These are phyloP conservation scores for Limnodromus scolopaceus DNA, from an alignment of 2,797 vertebrate genomes.

Conservation along the genomic window DNA sequence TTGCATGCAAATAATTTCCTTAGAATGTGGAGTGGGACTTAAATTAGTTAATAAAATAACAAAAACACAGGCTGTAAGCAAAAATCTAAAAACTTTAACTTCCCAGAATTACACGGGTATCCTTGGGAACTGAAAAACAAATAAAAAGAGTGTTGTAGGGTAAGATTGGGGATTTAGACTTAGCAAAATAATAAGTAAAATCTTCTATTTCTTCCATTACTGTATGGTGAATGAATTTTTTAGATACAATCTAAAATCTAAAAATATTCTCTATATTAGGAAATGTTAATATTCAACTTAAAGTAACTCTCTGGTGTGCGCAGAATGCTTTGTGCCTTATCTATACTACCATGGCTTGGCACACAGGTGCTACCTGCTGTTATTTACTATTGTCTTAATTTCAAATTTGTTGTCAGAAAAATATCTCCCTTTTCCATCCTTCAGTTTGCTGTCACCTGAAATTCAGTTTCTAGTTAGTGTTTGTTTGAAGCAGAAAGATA, in stretches of 20 bases:
- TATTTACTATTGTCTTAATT: slow-evolving; percentile 17
- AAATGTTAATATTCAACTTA: background rate
- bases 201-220: background rate
- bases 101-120: background rate
- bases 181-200: background rate
- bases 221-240: background rate
- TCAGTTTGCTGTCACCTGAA: background rate
- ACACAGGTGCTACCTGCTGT: background rate
- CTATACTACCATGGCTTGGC: background rate
- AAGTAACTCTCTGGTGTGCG: background rate
- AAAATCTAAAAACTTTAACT: background rate
- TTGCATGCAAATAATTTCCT: background rate
- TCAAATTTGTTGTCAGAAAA: slow-evolving; percentile 4
- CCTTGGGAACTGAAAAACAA: background rate
- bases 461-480: background rate
- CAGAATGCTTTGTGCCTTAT: background rate
- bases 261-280: background rate
- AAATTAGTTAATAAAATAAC: background rate
- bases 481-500: slow-evolving; percentile 3
- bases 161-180: background rate
- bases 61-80: background rate
- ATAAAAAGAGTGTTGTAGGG: background rate
- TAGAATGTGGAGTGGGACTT: background rate
- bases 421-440: slow-evolving; percentile 11
- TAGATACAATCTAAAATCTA: background rate